Evolutionary conservation across 1,140 invertebrate genomes (phyloP), one percentile per base, ranked within the genome.

Genomic region (Camponotus vicinus): DNA sequence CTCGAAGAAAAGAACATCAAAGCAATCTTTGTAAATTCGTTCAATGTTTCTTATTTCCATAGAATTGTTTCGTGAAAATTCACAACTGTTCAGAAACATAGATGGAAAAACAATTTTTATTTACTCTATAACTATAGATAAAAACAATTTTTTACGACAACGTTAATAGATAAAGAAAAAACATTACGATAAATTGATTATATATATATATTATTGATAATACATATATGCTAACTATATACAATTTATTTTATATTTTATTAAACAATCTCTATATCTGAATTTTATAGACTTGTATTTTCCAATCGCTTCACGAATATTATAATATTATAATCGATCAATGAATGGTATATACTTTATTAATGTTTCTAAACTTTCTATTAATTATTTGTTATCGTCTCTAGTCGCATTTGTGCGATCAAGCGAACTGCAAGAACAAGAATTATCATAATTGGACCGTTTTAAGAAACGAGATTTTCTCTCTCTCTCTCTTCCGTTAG

Each of bases 391-490:
- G 37, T 49, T 57, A 45, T 73, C 27, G 18, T 61, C 37, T 37
- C 32, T 61, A n/a, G 52, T 73, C 34, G 18, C 1, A 40, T 42
- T 70, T 18, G 21, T 55, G 40, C 55, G 40, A 49, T 27, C 69
- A 61, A 83, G 55, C 55, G 18, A 82, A 73, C 40, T 42, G 40
- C 66, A 77, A 59, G 82, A 88, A 88, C 66, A 77, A 59, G 82
- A 88, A 88, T 88, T 84, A 88, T 88, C 87, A 85, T 88, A 85
- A 85, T 80, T 71, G 49, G 75, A 70, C 59, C 80, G 75, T 69
- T 34, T 84, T 77, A 52, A 78, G 42, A 27, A 71, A 71, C 67
- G 59, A 37, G 32, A 76, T 66, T 42, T 15, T 49, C 63, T 63
- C 18, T 76, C 27, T 27, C 27, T 45, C 45, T 45, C 45, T 13